Evolutionary conservation across 2,797 vertebrate genomes (phyloP), one percentile per base, ranked within the genome.

Genomic region (Liasis olivaceus): DNA sequence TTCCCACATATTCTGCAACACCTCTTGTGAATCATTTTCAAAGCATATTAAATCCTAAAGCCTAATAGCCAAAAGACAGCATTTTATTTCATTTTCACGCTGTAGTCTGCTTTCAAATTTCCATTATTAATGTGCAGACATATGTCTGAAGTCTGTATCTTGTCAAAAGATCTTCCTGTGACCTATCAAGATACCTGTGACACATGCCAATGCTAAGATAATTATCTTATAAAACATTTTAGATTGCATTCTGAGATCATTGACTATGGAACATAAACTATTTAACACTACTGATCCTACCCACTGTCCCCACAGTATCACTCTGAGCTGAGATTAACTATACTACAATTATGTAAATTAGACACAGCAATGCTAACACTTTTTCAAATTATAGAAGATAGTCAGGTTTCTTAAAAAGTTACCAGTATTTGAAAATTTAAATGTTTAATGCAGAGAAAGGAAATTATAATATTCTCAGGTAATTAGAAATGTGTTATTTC

Each of bases 81-180:
- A 0, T 20, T 91, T 5, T n/a, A 94, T 93, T 8, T 14, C 15
- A 90, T 56, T 4, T 1, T 59, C 36, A 92, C 89, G 9, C 77
- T 93, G 60, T 14, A 87, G 28, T 24, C 13, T 86, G 11, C 20
- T 62, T 56, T 92, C 93, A 13, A 64, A 93, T 93, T 93, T n/a
- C 1, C 51, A 66, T 20, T 60, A 77, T 28, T 24, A 56, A 47
- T n/a, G 2, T 64, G 7, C 22, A 91, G 24, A 47, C 15, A 84
- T 51, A 31, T n/a, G 9, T 51, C 31, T 59, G 31, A 47, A 62
- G 26, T 85, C 59, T 51, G 12, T 62, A 90, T 63, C 56, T 66
- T 17, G 31, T 31, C 47, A 42, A 15, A 77, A 77, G 17, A 77
- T 9, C 0, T 24, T 62, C 26, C 94, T 63, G 20, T 12, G 26